Base-by-base conservation (phyloP, 2,888 invertebrate species). In the Eugnorisma glareosa region DNA sequence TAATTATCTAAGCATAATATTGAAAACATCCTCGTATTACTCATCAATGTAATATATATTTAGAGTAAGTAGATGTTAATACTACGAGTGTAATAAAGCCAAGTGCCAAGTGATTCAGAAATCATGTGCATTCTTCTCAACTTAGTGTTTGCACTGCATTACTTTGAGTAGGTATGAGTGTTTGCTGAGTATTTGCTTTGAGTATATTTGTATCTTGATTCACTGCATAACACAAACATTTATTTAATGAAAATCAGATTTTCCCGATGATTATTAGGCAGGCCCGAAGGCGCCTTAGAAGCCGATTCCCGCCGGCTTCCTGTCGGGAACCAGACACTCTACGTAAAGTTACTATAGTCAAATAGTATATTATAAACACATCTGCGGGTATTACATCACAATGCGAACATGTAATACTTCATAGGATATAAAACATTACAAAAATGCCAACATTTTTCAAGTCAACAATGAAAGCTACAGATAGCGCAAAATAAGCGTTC, bases 51-150 rank as follows among this genome's bases (percentile, higher is more conserved):
- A 43, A 57, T 76, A 81, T 31, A 69, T 61, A n/a, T n/a, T n/a
- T n/a, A 61, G 51, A 66, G 66, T 77, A 75, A 48, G 31, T 48
- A 35, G 10, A 40, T 61, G 59, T 37, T 79, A 59, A 45, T 66
- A 43, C 21, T 31, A 35, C 8, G 48, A 54, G 28, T 67, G 28
- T 48, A 66, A 72, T 69, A 24, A 51, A 37, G 61, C 37, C 57
- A 54, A 61, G 61, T 37, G 48, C 31, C 43, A 24, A 48, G 67
- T 83, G 83, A 82, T 72, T 85, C 72, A 82, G 66, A 28, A 37
- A 43, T 69, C 1, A 28, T 28, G 31, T 40, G 59, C 82, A 82
- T 85, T 85, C 48, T 77, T 82, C 63, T 68, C 72, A 10, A 54
- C 67, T 68, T 68, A 75, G 54, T 85, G 24, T 81, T 75, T 57